Conservation (phyloP, 2,888 invertebrate species). For the Chironomus tentans region DNA sequence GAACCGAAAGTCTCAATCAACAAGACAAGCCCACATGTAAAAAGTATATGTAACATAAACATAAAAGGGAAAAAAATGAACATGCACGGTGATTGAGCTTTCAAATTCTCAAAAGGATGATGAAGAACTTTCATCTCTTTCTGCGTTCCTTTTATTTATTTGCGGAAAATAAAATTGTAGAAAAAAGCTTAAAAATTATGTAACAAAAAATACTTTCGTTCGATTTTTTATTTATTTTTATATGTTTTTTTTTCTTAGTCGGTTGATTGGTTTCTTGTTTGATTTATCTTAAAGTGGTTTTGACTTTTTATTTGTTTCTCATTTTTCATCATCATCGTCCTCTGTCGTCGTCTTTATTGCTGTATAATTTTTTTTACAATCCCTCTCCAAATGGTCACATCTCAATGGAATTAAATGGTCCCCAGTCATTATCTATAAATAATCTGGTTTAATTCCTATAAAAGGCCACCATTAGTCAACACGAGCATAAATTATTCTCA, state of each 20-base stretch:
- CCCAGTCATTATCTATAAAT: not conserved
- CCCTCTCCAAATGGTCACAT: not conserved
- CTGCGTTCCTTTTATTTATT: not conserved
- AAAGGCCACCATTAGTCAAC: not conserved
- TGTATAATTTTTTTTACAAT: not conserved
- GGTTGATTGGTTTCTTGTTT: not conserved
- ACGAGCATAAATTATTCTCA: not conserved
- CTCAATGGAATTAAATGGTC: constrained; percentile 23
- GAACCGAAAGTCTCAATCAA: too few species aligned
- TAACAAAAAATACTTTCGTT: constrained; percentile 15
- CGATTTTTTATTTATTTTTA: not conserved
- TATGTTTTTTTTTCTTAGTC: not conserved
- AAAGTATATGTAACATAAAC: too few species aligned
- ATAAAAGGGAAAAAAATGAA: too few species aligned
- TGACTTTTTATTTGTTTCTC: not conserved
- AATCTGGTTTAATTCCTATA: constrained; percentile 7
- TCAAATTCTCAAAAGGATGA: too few species aligned
- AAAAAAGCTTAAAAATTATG: constrained; percentile 18
- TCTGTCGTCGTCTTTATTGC: not conserved
- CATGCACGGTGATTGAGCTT: too few species aligned
- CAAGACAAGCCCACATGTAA: too few species aligned
- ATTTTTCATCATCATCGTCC: too few species aligned
- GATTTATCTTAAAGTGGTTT: not conserved
- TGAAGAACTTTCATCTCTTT: not conserved
- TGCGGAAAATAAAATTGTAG: not conserved